phyloP scores from a whole-genome alignment of 2,113 vertebrate genomes.

The Thunnus thynnus region DNA sequence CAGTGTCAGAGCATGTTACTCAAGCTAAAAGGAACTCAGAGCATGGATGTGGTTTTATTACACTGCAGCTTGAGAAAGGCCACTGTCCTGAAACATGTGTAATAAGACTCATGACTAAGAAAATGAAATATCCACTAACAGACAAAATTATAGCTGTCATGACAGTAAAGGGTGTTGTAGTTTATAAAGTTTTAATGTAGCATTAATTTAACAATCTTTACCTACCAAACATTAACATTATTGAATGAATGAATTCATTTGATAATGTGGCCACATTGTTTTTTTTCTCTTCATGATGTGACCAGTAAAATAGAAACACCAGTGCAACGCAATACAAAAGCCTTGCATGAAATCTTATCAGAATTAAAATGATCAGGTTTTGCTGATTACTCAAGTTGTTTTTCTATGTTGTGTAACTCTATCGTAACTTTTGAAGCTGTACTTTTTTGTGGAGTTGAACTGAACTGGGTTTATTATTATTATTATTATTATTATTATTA shows the following conservation, averaged over 20 bases:
- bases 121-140: not conserved
- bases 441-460: not conserved
- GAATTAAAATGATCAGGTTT: not conserved
- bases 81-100: slow-evolving; percentile 22
- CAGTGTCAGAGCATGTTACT: slow-evolving; percentile 54
- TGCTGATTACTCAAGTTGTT: slow-evolving; percentile 1
- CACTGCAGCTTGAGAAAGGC: slow-evolving; percentile 38
- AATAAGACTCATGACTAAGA: not conserved
- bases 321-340: not conserved
- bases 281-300: not conserved
- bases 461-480: not conserved
- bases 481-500: not conserved
- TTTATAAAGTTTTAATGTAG: not conserved
- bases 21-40: slow-evolving; percentile 58
- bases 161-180: not conserved
- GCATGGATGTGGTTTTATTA: slow-evolving; percentile 65
- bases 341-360: not conserved
- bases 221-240: not conserved
- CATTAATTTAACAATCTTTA: not conserved
- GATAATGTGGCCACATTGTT: not conserved
- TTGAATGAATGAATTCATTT: not conserved
- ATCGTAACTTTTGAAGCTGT: not conserved
- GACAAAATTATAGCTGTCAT: not conserved
- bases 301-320: not conserved
- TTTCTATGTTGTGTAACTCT: not conserved